Evolutionary conservation across 2,888 invertebrate species (phyloP).

Genomic region (Drosophila limbata): DNA sequence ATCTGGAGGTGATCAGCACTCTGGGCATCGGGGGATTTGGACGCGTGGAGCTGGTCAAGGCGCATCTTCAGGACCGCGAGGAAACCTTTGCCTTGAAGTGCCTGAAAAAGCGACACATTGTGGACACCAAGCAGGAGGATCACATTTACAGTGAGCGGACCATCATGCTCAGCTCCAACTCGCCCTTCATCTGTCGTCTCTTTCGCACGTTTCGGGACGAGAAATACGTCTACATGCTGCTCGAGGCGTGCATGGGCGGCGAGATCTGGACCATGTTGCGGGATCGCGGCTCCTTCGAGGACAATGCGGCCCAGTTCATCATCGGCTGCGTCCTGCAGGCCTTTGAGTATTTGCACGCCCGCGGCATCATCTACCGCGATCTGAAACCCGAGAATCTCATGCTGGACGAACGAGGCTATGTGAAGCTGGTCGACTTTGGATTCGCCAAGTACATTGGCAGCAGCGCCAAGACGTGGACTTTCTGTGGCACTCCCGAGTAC

Average conservation of each 20-base stretch:
- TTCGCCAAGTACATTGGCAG: slow-evolving; percentile 94
- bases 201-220: slow-evolving; percentile 95
- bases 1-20: slow-evolving; percentile 93
- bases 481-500: slow-evolving; percentile 98
- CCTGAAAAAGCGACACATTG: slow-evolving; percentile 94
- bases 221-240: slow-evolving; percentile 96
- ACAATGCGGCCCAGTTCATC: slow-evolving; percentile 93
- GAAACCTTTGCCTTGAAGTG: slow-evolving; percentile 93
- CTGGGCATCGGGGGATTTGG: slow-evolving; percentile 97
- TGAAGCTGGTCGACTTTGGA: slow-evolving; percentile 97
- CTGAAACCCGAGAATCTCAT: slow-evolving; percentile 98
- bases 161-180: slow-evolving; percentile 90
- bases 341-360: slow-evolving; percentile 94
- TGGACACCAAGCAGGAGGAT: slow-evolving; percentile 95
- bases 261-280: slow-evolving; percentile 97
- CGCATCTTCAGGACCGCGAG: slow-evolving; percentile 86
- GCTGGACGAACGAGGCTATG: slow-evolving; percentile 93
- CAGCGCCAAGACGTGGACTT: slow-evolving; percentile 96
- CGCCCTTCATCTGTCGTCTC: slow-evolving; percentile 88
- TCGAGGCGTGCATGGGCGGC: slow-evolving; percentile 97
- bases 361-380: slow-evolving; percentile 94
- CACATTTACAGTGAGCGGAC: slow-evolving; percentile 95
- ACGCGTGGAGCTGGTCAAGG: slow-evolving; percentile 92
- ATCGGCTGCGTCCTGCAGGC: slow-evolving; percentile 97
- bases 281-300: slow-evolving; percentile 93